Evolutionary conservation across 1,140 invertebrate species (phyloP).

Genomic region (Frieseomelitta varia): DNA sequence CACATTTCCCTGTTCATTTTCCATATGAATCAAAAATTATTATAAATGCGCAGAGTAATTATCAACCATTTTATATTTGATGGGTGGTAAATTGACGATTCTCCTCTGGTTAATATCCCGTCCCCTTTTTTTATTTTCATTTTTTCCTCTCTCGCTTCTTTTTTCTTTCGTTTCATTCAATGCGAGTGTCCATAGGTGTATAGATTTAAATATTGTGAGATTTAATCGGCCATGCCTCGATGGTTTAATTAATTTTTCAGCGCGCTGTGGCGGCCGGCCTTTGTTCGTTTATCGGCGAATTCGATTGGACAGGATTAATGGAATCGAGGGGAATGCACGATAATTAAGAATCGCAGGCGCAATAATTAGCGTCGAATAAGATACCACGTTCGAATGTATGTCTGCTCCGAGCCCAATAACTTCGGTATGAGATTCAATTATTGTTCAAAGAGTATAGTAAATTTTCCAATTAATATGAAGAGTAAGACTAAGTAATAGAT

Average conservation of each 20-base stretch:
- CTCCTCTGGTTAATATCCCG: not conserved
- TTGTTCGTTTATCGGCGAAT: constrained; percentile 16
- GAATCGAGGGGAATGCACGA: not conserved
- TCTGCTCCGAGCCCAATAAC: not conserved
- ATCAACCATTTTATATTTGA: not conserved
- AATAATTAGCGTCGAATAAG: not conserved
- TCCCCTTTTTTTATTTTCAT: not conserved
- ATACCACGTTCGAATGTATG: not conserved
- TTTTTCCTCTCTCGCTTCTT: not conserved
- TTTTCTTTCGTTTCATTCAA: not conserved
- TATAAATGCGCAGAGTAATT: not conserved
- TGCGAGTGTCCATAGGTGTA: not conserved
- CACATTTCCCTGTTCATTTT: too few relatives aligned
- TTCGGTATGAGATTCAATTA: not conserved
- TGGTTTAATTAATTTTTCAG: constrained; percentile 35
- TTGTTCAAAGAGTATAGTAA: too few relatives aligned
- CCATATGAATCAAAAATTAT: too few relatives aligned
- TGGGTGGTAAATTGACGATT: not conserved
- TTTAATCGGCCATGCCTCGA: constrained; percentile 15
- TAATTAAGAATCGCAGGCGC: not conserved
- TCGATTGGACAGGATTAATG: not conserved
- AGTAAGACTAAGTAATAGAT: too few relatives aligned
- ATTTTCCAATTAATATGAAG: too few relatives aligned
- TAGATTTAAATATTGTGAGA: constrained; percentile 24
- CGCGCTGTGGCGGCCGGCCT: not conserved